These are phyloP conservation scores for Saccostrea echinata DNA, from an alignment of 1,140 invertebrate species.

Conservation along the genomic window DNA sequence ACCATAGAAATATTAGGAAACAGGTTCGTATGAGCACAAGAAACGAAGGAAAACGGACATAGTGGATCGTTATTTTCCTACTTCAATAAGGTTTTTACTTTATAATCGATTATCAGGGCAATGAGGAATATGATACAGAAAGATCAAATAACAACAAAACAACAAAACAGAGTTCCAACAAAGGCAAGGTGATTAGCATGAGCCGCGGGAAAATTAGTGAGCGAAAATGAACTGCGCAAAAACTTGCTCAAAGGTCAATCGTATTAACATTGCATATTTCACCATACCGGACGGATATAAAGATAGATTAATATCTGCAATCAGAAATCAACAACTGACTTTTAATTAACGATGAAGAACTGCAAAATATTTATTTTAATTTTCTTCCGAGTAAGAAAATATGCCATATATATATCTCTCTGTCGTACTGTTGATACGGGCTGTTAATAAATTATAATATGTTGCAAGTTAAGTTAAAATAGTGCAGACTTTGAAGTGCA, in stretches of 20 bases:
- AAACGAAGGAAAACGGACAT: no score
- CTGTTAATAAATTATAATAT: no score
- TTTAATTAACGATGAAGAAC: no score
- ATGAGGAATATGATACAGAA: not conserved
- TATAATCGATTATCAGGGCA: constrained; percentile 5
- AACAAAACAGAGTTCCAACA: not conserved
- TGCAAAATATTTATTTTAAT: no score
- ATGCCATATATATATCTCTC: no score
- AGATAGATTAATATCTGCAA: not conserved
- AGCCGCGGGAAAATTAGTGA: not conserved
- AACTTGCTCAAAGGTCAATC: not conserved
- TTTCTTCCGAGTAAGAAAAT: no score
- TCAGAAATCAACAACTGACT: no score
- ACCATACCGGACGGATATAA: not conserved
- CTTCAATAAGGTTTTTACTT: not conserved
- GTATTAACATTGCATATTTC: not conserved
- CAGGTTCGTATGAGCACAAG: no score
- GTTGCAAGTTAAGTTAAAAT: no score
- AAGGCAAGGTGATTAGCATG: constrained; percentile 4
- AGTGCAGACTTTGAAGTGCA: not conserved
- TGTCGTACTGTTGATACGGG: no score
- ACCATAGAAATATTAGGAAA: no score
- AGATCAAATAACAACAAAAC: not conserved
- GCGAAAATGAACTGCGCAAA: not conserved
- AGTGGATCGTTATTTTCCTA: no score